Base-by-base conservation (phyloP, 2,888 invertebrate genomes). In the Cerceris ruficornis region DNA sequence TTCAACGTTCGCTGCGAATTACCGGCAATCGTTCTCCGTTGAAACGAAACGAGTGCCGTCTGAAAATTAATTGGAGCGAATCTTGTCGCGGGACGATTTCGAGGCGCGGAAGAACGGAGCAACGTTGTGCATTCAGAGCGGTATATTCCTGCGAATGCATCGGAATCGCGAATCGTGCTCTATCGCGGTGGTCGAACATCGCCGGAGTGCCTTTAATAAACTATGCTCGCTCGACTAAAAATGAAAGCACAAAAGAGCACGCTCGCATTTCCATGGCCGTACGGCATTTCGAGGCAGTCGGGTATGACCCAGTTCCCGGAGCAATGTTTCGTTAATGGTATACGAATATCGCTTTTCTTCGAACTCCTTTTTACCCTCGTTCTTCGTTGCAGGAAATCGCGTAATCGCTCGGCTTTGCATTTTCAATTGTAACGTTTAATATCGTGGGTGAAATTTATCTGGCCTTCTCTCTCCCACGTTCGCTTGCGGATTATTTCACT, bases 221-320 rank as follows among this genome's bases (percentile, higher is more conserved):
- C 67, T 60, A 57, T 58, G 50, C 59, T 39, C 70, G 68, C 43
- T 50, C 55, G 57, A 60, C 50, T 71, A 52, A 57, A 60, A 65
- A 60, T 64, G 64, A 68, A 68, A 68, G 17, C 64, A 39, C 60
- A 55, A 15, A 17, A 28, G 66, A 71, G 69, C 46, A 55, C 41
- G 8, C 60, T 6, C 58, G 43, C 69, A 77, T 83, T 83, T 83
- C 73, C 73, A 69, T 74, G 74, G 60, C 28, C 64, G 15, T 52
- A 54, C 69, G 11, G 49, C 60, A 61, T 67, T 14, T 60, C 62
- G 68, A 72, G 14, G 50, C 67, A 75, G 66, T 76, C 70, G 43
- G 62, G 77, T 60, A 64, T 52, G 78, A 76, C 77, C 77, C 64
- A 77, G 41, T 77, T 78, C 17, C 15, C 9, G 11, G 17, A 4